These are phyloP conservation scores for Phalacrocorax aristotelis DNA, from an alignment of 2,113 vertebrate genomes.

Conservation along the genomic window DNA sequence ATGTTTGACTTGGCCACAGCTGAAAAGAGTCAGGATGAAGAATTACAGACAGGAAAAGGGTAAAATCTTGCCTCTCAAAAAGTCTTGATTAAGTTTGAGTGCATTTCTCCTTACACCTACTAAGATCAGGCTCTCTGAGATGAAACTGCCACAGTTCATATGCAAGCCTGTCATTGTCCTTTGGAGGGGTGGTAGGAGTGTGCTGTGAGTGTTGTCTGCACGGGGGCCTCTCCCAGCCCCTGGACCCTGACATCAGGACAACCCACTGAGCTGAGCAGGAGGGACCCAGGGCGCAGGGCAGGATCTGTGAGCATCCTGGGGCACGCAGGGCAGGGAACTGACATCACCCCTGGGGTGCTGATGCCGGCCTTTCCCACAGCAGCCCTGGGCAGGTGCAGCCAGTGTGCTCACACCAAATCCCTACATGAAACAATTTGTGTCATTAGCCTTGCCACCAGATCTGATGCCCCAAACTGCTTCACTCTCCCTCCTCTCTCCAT, in stretches of 20 bases:
- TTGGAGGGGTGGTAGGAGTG: neutral
- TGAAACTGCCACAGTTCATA: neutral
- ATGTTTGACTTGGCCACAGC: constrained; percentile 20
- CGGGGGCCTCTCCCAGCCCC: neutral
- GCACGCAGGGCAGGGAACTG: neutral
- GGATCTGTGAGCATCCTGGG: neutral
- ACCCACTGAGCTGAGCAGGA: neutral
- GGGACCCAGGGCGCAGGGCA: neutral
- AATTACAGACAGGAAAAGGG: neutral
- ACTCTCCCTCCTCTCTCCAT: neutral
- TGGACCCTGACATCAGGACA: neutral
- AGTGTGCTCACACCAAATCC: accelerated
- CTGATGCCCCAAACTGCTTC: neutral
- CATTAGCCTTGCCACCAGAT: neutral
- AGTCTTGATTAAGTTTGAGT: neutral
- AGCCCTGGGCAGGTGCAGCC: neutral
- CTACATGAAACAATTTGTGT: no score
- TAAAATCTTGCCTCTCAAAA: neutral
- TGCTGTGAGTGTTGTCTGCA: accelerated
- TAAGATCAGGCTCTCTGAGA: neutral
- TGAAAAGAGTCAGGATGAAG: neutral
- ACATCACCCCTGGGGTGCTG: accelerated
- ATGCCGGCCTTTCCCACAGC: neutral
- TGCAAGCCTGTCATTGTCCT: neutral
- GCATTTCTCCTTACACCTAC: neutral